Base-by-base conservation (phyloP, 2,888 invertebrate species). In the Oscheius onirici region DNA sequence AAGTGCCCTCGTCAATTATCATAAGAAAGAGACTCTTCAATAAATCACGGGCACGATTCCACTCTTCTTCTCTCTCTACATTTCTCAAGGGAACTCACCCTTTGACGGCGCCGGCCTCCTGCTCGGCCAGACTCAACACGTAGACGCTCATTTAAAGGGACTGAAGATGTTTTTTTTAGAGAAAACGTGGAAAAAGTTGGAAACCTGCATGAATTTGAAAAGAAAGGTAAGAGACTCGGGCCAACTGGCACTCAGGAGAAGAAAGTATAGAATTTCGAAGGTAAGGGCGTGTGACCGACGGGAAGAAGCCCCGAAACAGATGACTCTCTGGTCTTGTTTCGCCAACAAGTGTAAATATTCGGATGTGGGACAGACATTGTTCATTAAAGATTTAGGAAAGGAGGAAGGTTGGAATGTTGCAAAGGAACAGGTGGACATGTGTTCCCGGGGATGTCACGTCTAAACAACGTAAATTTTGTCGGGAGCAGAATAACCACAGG, bases 211-310 rank as follows among this genome's bases (percentile, higher is more conserved):
- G 17, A 24, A 49, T 13, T 11, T 40, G 41, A 54, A n/a, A n/a
- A 54, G 40, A 3, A 44, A 34, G 54, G 52, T 52, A 52, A 15
- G 40, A 17, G 54, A 28, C 26, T 6, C 24, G 43, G 34, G 49
- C 24, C 63, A 63, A 63, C 63, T 63, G 63, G 28, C 34, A 13
- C 52, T 34, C 34, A 34, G 34, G 3, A 6, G 34, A 8, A 34
- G 34, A 34, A 20, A 15, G 49, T 24, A 46, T 63, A 46, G 63
- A 63, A 63, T 63, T 63, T 63, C 63, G 46, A 26, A 63, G 63
- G 63, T 63, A 63, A 63, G 63, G 63, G 63, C 63, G 63, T 63
- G 63, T 63, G 63, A 49, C 63, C 63, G 43, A 41, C n/a, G 43
- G 41, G 41, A 49, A 46, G 63, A 49, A 17, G 61, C 44, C 13